Conservation (phyloP, 2,888 invertebrate species). For the Eulithis testata region DNA sequence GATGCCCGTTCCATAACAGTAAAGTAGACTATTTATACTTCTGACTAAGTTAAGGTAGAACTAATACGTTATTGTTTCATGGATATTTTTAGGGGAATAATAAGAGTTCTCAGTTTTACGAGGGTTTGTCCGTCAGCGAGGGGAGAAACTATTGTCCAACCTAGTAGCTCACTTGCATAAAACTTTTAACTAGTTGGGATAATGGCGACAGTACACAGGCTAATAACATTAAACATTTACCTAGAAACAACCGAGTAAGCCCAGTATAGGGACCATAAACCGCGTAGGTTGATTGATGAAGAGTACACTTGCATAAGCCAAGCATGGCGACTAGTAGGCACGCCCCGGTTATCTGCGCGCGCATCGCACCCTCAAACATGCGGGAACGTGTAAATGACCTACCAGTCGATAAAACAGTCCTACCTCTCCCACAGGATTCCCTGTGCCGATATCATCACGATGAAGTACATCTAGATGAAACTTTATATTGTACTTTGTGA, state of each 20-base stretch:
- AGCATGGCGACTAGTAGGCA: slow-evolving; percentile 27
- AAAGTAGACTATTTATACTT: slow-evolving; percentile 18
- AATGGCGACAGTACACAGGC: too few species aligned
- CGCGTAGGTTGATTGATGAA: background rate
- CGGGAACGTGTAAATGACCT: slow-evolving; percentile 8
- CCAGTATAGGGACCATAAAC: background rate
- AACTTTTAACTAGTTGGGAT: too few species aligned
- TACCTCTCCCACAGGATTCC: background rate
- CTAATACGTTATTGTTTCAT: slow-evolving; percentile 6
- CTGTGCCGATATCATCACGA: background rate
- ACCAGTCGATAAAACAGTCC: slow-evolving; percentile 1
- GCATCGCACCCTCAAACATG: slow-evolving; percentile 1
- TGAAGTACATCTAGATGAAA: too few species aligned
- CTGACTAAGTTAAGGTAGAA: slow-evolving; percentile 1
- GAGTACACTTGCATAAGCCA: background rate
- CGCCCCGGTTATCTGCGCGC: slow-evolving; percentile 29
- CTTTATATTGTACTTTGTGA: too few species aligned
- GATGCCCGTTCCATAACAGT: slow-evolving; percentile 18
- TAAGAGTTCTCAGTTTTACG: background rate
- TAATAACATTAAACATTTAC: too few species aligned
- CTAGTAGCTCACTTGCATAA: too few species aligned
- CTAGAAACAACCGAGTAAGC: background rate
- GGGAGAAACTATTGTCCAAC: too few species aligned
- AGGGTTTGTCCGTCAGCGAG: too few species aligned
- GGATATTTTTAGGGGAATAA: background rate